Evolutionary conservation across 2,797 vertebrate species (phyloP).

Genomic region (Esox masquinongy): DNA sequence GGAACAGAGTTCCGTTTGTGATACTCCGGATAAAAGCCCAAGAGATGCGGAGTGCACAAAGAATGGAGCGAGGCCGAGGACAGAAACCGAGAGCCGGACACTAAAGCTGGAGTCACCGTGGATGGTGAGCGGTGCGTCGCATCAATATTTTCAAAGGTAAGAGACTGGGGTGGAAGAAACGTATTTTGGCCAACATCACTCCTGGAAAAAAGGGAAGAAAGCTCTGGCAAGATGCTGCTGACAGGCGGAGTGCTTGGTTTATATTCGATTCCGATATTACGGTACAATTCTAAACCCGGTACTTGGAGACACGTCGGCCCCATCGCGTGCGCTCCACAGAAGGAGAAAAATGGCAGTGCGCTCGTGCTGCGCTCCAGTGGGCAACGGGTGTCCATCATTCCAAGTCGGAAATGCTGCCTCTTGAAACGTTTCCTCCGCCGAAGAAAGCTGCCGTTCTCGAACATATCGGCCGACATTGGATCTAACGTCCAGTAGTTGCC

Average conservation of each 20-base stretch:
- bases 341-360: conserved; percentile 34
- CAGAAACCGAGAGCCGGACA: conserved; percentile 42
- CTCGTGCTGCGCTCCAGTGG: conserved; percentile 45
- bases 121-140: conserved; percentile 35
- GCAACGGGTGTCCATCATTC: conserved; percentile 32
- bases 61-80: conserved; percentile 48
- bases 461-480: conserved; percentile 88
- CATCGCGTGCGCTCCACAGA: conserved; percentile 52
- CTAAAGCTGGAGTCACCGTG: conserved; percentile 26
- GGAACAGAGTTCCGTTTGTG: conserved; percentile 44
- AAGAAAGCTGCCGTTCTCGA: conserved; percentile 87
- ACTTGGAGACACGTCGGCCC: conserved; percentile 34
- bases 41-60: conserved; percentile 33
- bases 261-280: conserved; percentile 31
- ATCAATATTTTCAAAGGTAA: conserved; percentile 48
- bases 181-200: conserved; percentile 39
- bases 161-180: conserved; percentile 45
- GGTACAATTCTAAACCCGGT: conserved; percentile 45
- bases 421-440: conserved; percentile 87
- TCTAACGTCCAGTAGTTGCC: conserved; percentile 88
- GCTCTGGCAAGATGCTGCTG: conserved; percentile 61
- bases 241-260: conserved; percentile 40
- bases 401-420: conserved; percentile 61
- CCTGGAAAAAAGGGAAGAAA: conserved; percentile 66
- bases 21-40: conserved; percentile 41